Percentiles rank a stretch among this genome's conserved stretches.
Conservation (phyloP, 2,797 vertebrate species). For the Phyllotis vaccarum region DNA sequence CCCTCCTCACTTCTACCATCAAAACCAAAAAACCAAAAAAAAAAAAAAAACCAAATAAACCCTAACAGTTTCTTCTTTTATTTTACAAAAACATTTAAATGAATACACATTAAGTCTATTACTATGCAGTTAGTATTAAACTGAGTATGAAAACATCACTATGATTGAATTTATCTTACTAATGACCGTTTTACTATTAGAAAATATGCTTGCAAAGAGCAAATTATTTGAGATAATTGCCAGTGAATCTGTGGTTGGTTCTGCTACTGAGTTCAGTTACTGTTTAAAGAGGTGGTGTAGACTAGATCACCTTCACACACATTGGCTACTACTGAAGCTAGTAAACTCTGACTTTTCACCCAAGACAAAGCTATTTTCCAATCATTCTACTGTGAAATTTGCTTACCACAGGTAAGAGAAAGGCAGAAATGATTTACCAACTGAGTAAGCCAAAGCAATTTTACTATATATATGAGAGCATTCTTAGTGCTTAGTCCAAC, state of each 20-base stretch:
- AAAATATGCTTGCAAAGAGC: constrained; percentile 17
- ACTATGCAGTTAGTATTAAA: background rate
- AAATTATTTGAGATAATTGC: background rate
- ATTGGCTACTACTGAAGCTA: constrained; percentile 32
- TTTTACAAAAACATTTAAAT: background rate
- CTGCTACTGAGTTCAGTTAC: background rate
- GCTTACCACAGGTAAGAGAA: constrained; percentile 66
- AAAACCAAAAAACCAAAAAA: background rate
- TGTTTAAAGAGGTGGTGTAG: background rate
- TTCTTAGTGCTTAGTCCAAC: constrained; percentile 6
- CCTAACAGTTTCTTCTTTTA: background rate
- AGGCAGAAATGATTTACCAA: constrained; percentile 74
- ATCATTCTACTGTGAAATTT: constrained; percentile 77
- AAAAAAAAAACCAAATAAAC: background rate
- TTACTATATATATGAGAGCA: constrained; percentile 24
- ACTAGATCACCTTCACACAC: constrained; percentile 52
- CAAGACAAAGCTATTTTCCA: constrained; percentile 72
- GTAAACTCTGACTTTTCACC: constrained; percentile 67
- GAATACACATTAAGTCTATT: background rate
- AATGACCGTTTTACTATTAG: constrained; percentile 8
- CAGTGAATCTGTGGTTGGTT: background rate
- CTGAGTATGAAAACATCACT: background rate
- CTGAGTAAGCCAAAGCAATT: constrained; percentile 60
- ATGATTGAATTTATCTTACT: constrained; percentile 5
- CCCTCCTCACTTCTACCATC: background rate